Evolutionary conservation across 2,113 vertebrate species (phyloP).

Genomic region (Cebus imitator): DNA sequence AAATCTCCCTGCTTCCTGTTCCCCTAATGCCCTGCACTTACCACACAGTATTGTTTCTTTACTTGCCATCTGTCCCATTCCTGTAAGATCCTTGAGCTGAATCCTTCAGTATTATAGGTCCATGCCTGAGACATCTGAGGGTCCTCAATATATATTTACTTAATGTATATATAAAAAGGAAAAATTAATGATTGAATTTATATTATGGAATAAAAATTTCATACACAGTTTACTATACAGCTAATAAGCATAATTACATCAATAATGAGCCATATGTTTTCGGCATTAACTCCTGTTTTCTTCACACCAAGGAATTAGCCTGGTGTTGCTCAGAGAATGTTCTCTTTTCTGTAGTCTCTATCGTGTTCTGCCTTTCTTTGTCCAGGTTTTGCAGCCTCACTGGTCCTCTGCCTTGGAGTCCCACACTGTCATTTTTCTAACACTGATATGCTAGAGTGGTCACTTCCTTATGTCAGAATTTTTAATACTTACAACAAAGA

Average conservation of each 20-base stretch:
- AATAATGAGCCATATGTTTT: background rate
- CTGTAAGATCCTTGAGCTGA: background rate
- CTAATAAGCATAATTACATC: background rate
- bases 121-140: background rate
- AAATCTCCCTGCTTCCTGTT: background rate
- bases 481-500: background rate
- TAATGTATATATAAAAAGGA: background rate
- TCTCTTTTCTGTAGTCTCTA: background rate
- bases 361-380: background rate
- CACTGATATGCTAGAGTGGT: background rate
- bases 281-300: background rate
- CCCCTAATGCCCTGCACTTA: too few relatives aligned
- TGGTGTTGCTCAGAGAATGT: background rate
- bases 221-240: background rate
- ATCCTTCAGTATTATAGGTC: background rate
- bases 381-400: background rate
- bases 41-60: background rate
- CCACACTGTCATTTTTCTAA: background rate
- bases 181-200: background rate
- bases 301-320: background rate
- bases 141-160: background rate
- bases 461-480: background rate
- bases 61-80: too few relatives aligned
- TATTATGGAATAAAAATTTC: background rate
- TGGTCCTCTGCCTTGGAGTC: background rate